These are phyloP conservation scores for Apotomis betuletana DNA, from an alignment of 2,888 invertebrate species.

Conservation along the genomic window DNA sequence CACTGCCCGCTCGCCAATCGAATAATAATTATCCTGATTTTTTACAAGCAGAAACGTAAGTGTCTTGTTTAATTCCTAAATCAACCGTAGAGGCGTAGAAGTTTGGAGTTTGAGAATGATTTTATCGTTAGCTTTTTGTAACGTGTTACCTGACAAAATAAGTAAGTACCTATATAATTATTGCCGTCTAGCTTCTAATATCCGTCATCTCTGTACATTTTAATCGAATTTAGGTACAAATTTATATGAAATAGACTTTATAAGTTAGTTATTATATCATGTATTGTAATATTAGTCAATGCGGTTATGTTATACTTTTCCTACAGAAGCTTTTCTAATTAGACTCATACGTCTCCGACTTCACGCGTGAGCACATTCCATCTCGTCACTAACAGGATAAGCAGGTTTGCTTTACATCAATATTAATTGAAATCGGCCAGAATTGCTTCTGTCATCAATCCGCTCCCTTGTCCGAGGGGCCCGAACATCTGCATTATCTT, in stretches of 20 bases:
- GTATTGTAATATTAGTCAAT: too few relatives aligned
- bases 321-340: not conserved
- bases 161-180: too few relatives aligned
- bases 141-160: too few relatives aligned
- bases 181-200: too few relatives aligned
- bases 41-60: not conserved
- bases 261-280: too few relatives aligned
- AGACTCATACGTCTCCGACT: not conserved
- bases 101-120: too few relatives aligned
- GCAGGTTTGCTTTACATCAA: conserved; percentile 63
- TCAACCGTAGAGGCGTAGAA: too few relatives aligned
- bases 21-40: conserved; percentile 6
- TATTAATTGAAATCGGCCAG: conserved; percentile 75
- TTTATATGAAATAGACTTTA: too few relatives aligned
- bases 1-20: not conserved
- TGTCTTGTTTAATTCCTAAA: not conserved
- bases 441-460: conserved; percentile 77
- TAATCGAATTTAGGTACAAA: too few relatives aligned
- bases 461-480: conserved; percentile 55
- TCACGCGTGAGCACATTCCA: conserved; percentile 18
- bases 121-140: too few relatives aligned
- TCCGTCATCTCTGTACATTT: too few relatives aligned
- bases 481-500: conserved; percentile 79
- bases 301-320: not conserved
- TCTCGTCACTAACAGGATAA: conserved; percentile 33